Conservation (phyloP, 2,797 vertebrate species). For the Fistularia commersonii region DNA sequence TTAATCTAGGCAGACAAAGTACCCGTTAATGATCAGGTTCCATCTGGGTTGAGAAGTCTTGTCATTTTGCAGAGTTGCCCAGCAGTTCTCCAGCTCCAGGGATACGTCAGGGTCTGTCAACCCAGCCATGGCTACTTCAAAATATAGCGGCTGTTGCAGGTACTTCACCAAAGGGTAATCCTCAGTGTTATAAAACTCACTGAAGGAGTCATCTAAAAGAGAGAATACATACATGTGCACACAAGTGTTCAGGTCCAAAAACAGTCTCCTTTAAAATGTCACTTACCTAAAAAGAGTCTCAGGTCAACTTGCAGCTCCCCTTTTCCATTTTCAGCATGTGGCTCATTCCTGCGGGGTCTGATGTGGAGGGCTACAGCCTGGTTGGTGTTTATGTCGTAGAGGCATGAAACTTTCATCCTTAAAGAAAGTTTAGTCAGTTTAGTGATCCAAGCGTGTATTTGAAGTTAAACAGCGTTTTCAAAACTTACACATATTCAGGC, state of each 20-base stretch:
- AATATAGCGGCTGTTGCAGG: constrained; percentile 60
- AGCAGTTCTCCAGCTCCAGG: constrained; percentile 66
- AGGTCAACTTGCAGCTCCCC: constrained; percentile 51
- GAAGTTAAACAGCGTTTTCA: background rate
- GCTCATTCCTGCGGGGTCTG: constrained; percentile 42
- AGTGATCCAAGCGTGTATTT: background rate
- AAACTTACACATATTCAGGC: constrained; percentile 46
- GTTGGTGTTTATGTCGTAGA: constrained; percentile 53
- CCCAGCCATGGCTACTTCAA: constrained; percentile 60
- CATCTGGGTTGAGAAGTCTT: constrained; percentile 53
- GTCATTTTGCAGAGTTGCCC: constrained; percentile 52
- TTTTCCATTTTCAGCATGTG: constrained; percentile 41
- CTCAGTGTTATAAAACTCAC: constrained; percentile 25
- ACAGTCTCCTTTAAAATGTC: background rate
- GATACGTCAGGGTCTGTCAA: constrained; percentile 42
- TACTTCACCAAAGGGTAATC: constrained; percentile 53
- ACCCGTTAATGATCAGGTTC: constrained; percentile 70
- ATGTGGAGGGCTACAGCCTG: constrained; percentile 36
- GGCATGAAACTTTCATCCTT: constrained; percentile 61
- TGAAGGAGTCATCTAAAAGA: constrained; percentile 57
- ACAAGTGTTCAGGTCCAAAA: background rate
- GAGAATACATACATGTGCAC: background rate
- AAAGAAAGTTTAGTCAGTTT: background rate
- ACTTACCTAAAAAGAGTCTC: constrained; percentile 57
- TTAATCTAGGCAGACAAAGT: no score